A percentile compares a stretch with the other conserved stretches of the same genome.
These are phyloP conservation scores for Scaptomyza graminum DNA, from an alignment of 1,140 invertebrate species.

Conservation along the genomic window DNA sequence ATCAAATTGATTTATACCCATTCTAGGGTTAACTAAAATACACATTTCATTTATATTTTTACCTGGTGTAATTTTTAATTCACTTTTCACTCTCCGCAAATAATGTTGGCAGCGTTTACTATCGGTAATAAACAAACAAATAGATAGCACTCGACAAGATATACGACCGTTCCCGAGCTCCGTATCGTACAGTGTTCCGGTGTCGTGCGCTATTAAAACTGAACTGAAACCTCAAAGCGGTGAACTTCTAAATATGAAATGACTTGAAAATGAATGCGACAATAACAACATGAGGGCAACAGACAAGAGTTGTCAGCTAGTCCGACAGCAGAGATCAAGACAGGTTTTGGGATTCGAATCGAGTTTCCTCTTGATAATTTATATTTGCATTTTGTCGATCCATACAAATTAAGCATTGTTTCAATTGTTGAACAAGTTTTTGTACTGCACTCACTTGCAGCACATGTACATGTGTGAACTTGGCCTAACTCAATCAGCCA, in stretches of 20 bases:
- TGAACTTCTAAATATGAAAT: slow-evolving; percentile 77
- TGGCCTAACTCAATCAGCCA: slow-evolving; percentile 7
- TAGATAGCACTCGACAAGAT: not conserved
- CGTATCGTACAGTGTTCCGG: slow-evolving; percentile 38
- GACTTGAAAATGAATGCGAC: slow-evolving; percentile 70
- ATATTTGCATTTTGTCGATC: slow-evolving; percentile 12
- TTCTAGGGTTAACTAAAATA: not conserved
- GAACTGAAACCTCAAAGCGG: slow-evolving; percentile 55
- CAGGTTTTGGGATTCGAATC: slow-evolving; percentile 49
- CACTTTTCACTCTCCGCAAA: not conserved
- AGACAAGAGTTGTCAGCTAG: no score
- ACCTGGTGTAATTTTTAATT: not conserved
- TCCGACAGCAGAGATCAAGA: slow-evolving; percentile 21
- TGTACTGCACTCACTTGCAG: slow-evolving; percentile 6
- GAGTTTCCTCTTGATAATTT: not conserved
- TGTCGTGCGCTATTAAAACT: slow-evolving; percentile 71
- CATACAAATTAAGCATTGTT: not conserved
- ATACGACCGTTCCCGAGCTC: not conserved
- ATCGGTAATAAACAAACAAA: not conserved
- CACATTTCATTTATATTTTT: not conserved
- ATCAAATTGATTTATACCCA: not conserved
- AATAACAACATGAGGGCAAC: slow-evolving; percentile 26
- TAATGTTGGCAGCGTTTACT: no score
- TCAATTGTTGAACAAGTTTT: slow-evolving; percentile 1
- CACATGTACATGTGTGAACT: slow-evolving; percentile 7